phyloP scores from a whole-genome alignment of 2,888 invertebrate genomes.

The Drosophila pseudotakahashii region DNA sequence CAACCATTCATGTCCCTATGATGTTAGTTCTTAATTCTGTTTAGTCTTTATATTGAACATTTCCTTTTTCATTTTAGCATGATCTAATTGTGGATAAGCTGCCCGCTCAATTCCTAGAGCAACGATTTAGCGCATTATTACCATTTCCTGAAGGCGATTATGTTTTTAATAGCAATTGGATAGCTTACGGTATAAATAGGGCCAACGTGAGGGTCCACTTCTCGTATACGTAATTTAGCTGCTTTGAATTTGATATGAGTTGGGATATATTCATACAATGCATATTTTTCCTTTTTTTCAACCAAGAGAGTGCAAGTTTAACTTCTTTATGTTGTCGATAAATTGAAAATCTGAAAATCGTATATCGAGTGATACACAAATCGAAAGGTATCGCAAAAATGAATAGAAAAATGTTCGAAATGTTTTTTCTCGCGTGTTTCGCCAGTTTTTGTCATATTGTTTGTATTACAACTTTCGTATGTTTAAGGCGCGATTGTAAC shows the following conservation, averaged over 20 bases:
- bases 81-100: slow-evolving; percentile 42
- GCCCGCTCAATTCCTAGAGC: slow-evolving; percentile 26
- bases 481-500: too few relatives aligned
- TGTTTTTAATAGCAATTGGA: slow-evolving; percentile 12
- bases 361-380: too few relatives aligned
- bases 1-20: slow-evolving; percentile 30
- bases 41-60: background rate
- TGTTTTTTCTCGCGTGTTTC: too few relatives aligned
- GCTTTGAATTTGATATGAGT: background rate
- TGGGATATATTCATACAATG: too few relatives aligned
- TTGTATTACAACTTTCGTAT: too few relatives aligned
- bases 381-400: too few relatives aligned
- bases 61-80: slow-evolving; percentile 1
- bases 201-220: slow-evolving; percentile 8
- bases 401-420: too few relatives aligned
- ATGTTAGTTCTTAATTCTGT: background rate
- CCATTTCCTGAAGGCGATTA: slow-evolving; percentile 44
- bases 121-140: slow-evolving; percentile 7
- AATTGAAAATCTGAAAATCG: too few relatives aligned
- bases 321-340: too few relatives aligned
- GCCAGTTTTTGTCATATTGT: too few relatives aligned
- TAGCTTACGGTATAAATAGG: background rate
- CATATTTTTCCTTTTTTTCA: background rate
- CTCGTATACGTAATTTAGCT: slow-evolving; percentile 3
- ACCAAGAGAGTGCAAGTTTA: too few relatives aligned